Evolutionary conservation across 2,113 vertebrate species (phyloP), one percentile per base, ranked within the genome.

Genomic region (Beaufortia kweichowensis): DNA sequence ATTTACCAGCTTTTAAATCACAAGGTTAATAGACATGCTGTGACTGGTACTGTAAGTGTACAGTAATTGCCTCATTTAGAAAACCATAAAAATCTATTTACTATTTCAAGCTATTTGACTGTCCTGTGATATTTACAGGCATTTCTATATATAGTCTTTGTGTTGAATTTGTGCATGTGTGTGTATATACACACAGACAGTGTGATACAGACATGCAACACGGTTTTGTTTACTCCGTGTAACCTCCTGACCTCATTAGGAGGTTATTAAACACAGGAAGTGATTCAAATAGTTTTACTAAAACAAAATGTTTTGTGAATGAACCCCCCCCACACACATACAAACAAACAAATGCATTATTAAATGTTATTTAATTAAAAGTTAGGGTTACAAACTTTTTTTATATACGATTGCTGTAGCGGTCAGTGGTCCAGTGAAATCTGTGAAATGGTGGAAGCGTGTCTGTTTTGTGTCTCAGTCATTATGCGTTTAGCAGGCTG

Each of bases 401-500:
- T n/a, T n/a, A n/a, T n/a, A n/a, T 17, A 70, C 50, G 33, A 35
- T 70, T 70, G 15, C 12, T 46, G 43, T 46, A 28, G 69, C 17
- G 33, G 50, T 35, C 67, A 69, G 28, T 11, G 62, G 59, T 24
- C 24, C 11, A 4, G 24, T 29, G 17, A n/a, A n/a, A n/a, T 21
- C 26, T 10, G 63, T 29, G 17, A 46, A 55, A 55, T 71, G 60
- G 41, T 3, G 46, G 23, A 4, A 41, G 21, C 28, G 66, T 43
- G 65, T 50, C 43, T 26, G 31, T 21, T 59, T 57, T 39, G 53
- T 50, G 23, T 33, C 26, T 7, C 35, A 68, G 55, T 61, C 59
- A 59, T 70, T 70, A 48, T 68, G 57, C 67, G 24, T 53, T 29
- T 46, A 35, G 43, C 53, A 67, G 33, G 46, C 63, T 57, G 66